Conservation (phyloP, 53 echinoderm and acorn worm species). For the Mesocentrotus franciscanus region DNA sequence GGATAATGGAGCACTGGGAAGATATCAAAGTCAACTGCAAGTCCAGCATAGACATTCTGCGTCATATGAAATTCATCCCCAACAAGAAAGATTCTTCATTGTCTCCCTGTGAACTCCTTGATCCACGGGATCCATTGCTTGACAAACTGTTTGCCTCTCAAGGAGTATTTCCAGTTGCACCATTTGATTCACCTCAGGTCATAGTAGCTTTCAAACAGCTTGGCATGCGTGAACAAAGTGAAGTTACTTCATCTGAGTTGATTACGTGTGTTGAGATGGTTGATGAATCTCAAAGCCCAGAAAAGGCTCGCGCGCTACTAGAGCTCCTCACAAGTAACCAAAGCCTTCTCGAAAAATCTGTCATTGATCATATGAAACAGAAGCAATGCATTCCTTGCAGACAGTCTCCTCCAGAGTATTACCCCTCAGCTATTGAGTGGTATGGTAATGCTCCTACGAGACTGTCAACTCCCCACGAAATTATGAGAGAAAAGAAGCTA, state of each 20-base stretch:
- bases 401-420: too few relatives aligned
- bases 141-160: constrained; percentile 49
- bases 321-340: neutral
- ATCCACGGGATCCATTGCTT: constrained; percentile 60
- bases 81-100: neutral
- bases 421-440: constrained; percentile 26
- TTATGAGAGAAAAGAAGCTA: neutral
- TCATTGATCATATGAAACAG: neutral
- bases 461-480: constrained; percentile 4
- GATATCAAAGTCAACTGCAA: neutral
- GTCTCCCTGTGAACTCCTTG: constrained; percentile 69
- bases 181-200: neutral
- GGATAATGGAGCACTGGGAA: constrained; percentile 15
- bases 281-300: neutral
- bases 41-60: constrained; percentile 2
- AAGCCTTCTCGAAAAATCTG: neutral
- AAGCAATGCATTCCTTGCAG: constrained; percentile 30
- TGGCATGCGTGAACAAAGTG: constrained; percentile 8
- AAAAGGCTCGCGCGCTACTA: neutral
- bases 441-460: neutral
- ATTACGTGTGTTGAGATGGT: neutral
- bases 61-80: constrained; percentile 68
- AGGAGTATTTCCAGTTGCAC: constrained; percentile 67
- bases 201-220: neutral
- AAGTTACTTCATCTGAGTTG: neutral